Conservation (phyloP, 2,888 invertebrate species). For the Hypomecis punctinalis region DNA sequence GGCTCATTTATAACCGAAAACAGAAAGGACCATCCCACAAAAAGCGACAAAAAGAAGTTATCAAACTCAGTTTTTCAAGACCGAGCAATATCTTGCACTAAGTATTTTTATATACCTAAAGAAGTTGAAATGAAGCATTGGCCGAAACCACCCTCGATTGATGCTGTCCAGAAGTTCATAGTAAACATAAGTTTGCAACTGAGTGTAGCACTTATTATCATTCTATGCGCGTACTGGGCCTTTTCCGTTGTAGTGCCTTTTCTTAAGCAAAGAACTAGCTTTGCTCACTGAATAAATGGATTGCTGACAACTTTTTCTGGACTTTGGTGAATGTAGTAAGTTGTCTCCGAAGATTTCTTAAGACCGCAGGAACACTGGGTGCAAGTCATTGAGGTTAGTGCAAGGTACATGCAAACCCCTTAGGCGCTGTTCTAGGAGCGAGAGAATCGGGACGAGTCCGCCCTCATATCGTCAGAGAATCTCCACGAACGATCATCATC, state of each 20-base stretch:
- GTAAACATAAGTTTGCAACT: slow-evolving; percentile 37
- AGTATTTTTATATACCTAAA: not conserved
- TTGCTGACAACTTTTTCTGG: not conserved
- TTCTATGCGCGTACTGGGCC: slow-evolving; percentile 44
- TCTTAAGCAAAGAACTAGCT: not conserved
- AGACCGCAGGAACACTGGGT: no score
- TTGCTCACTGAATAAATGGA: not conserved
- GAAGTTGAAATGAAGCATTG: not conserved
- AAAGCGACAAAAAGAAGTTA: slow-evolving; percentile 1
- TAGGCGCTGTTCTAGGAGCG: no score
- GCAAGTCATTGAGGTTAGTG: no score
- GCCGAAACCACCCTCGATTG: slow-evolving; percentile 31
- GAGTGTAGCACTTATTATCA: slow-evolving; percentile 42
- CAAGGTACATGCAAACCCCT: no score
- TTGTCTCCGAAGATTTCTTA: no score
- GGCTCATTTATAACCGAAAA: slow-evolving; percentile 52
- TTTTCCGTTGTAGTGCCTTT: slow-evolving; percentile 42
- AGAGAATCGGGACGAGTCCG: no score
- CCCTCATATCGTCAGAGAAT: no score
- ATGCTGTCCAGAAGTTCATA: slow-evolving; percentile 33
- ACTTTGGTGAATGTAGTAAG: not conserved
- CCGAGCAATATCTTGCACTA: not conserved
- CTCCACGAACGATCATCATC: no score
- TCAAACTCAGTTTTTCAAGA: not conserved
- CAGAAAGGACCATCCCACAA: not conserved